Conservation (phyloP, 1,140 invertebrate genomes). For the Metaphire vulgaris region DNA sequence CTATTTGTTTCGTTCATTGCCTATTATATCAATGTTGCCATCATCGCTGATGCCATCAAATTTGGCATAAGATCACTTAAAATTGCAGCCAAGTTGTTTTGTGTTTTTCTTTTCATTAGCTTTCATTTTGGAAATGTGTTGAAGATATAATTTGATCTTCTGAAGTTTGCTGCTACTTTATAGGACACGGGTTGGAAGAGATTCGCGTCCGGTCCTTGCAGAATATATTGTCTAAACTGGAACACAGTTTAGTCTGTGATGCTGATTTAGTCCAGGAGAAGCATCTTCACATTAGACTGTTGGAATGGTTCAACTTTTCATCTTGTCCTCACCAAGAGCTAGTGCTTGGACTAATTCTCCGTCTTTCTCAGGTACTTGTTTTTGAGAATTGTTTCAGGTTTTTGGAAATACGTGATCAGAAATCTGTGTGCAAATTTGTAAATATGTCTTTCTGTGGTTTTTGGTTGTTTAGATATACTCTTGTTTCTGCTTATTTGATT, state of each 20-base stretch:
- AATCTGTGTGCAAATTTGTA: too few species aligned
- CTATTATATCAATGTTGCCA: too few species aligned
- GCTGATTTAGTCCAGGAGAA: slow-evolving; percentile 48
- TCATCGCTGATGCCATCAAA: too few species aligned
- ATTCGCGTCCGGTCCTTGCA: slow-evolving; percentile 46
- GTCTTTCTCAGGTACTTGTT: slow-evolving; percentile 42
- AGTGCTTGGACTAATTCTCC: slow-evolving; percentile 38
- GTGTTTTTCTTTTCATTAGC: too few species aligned
- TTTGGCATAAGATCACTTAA: too few species aligned
- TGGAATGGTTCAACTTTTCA: slow-evolving; percentile 51
- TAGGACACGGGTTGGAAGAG: slow-evolving; percentile 49
- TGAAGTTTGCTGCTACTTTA: slow-evolving; percentile 24
- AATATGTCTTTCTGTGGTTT: too few species aligned
- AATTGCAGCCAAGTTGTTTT: too few species aligned
- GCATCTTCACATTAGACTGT: slow-evolving; percentile 44
- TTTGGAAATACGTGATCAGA: not conserved
- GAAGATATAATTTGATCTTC: not conserved
- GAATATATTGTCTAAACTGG: slow-evolving; percentile 48
- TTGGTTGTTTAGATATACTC: too few species aligned
- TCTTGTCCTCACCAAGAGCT: slow-evolving; percentile 39
- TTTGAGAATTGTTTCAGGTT: not conserved
- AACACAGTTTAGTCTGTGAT: slow-evolving; percentile 46
- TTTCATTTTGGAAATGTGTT: too few species aligned
- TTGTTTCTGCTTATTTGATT: too few species aligned
- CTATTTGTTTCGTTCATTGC: too few species aligned